Evolutionary conservation across 1,140 invertebrate species (phyloP).

Genomic region (Nomia melanderi): DNA sequence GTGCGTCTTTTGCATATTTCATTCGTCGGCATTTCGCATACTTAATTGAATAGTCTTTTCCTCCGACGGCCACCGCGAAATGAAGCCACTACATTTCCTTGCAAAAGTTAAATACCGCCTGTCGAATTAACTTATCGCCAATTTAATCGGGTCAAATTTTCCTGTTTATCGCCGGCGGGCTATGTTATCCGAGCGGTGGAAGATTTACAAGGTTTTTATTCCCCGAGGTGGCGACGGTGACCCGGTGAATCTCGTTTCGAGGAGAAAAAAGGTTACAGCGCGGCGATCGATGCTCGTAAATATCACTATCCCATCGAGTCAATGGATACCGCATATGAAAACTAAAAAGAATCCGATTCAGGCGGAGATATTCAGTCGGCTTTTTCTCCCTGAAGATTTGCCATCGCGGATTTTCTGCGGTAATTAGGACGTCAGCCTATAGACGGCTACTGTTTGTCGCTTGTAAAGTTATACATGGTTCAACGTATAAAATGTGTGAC

Average conservation of each 20-base stretch:
- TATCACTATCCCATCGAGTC: constrained; percentile 43
- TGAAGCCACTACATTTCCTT: no score
- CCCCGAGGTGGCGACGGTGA: constrained; percentile 8
- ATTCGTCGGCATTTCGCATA: background rate
- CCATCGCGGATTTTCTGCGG: no score
- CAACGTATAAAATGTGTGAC: no score
- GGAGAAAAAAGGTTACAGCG: constrained; percentile 40
- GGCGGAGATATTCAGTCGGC: constrained; percentile 31
- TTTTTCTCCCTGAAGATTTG: no score
- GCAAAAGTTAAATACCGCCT: no score
- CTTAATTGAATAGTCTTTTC: constrained; percentile 16
- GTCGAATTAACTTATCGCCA: no score
- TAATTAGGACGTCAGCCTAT: no score
- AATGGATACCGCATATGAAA: constrained; percentile 31
- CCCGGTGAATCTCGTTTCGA: constrained; percentile 20
- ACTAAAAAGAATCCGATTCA: constrained; percentile 28
- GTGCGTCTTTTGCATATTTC: constrained; percentile 9
- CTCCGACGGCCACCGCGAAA: no score
- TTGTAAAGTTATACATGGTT: no score
- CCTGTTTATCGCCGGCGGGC: no score
- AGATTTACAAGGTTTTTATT: constrained; percentile 45
- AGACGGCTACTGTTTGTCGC: no score
- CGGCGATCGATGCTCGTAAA: constrained; percentile 45
- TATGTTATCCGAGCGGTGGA: background rate
- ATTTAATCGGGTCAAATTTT: no score